These are phyloP conservation scores for Globodera rostochiensis DNA, from an alignment of 1,140 invertebrate species.

Conservation along the genomic window DNA sequence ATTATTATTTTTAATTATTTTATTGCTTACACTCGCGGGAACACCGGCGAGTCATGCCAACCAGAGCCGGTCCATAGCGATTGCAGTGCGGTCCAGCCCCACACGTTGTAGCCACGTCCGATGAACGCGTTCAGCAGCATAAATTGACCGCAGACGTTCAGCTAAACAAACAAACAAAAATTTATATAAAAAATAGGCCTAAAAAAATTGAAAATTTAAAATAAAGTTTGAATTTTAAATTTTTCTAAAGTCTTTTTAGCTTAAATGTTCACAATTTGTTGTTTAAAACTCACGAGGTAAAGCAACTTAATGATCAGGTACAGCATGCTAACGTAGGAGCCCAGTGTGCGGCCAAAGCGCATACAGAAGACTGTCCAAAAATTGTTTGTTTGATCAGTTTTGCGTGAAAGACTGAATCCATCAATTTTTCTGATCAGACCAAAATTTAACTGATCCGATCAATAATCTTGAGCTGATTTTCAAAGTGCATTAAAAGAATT, in stretches of 20 bases:
- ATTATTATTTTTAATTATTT: neutral
- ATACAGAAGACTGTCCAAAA: constrained; percentile 50
- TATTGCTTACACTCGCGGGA: constrained; percentile 26
- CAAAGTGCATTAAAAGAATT: too few species aligned
- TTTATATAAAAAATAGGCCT: too few species aligned
- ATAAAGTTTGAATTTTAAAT: too few species aligned
- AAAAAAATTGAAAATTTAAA: too few species aligned
- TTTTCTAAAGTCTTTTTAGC: too few species aligned
- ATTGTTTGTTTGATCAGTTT: too few species aligned
- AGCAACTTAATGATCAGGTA: constrained; percentile 69
- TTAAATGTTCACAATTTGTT: neutral
- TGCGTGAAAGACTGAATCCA: neutral
- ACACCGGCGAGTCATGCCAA: constrained; percentile 53
- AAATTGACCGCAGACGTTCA: constrained; percentile 69
- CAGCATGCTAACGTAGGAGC: constrained; percentile 69
- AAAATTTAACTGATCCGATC: too few species aligned
- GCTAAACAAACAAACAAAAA: neutral
- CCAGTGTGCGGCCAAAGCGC: constrained; percentile 66
- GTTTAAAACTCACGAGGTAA: constrained; percentile 64
- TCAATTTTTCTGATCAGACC: too few species aligned
- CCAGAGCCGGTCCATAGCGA: constrained; percentile 54
- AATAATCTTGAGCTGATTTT: too few species aligned
- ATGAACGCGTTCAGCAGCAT: constrained; percentile 69
- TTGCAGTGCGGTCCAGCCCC: constrained; percentile 65
- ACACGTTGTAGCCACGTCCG: constrained; percentile 67